Conservation (phyloP, 2,888 invertebrate genomes). For the Luperina nickerlii region DNA sequence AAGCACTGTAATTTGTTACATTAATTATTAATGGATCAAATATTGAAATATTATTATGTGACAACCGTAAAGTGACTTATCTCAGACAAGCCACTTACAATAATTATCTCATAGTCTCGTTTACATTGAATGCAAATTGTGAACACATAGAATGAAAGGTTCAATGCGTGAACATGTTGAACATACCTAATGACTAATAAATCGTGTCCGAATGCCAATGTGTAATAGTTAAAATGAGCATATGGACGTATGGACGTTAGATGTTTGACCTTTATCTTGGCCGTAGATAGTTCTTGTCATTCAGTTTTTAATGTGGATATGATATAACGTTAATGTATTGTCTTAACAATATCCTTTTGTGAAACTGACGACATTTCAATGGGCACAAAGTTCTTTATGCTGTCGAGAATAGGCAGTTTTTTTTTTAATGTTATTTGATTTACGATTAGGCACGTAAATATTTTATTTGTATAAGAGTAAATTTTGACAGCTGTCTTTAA, state of each 20-base stretch:
- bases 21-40: slow-evolving; percentile 12
- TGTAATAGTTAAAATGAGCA: slow-evolving; percentile 31
- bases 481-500: neutral
- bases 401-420: neutral
- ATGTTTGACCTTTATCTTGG: slow-evolving; percentile 51
- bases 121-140: slow-evolving; percentile 76
- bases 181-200: slow-evolving; percentile 74
- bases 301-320: slow-evolving; percentile 15
- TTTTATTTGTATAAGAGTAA: neutral
- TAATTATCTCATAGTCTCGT: slow-evolving; percentile 72
- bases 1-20: neutral
- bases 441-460: neutral
- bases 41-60: slow-evolving; percentile 1
- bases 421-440: neutral
- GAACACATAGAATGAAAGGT: slow-evolving; percentile 70
- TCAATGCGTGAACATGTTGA: slow-evolving; percentile 69
- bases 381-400: too few species aligned
- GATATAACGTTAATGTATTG: slow-evolving; percentile 1
- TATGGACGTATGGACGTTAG: slow-evolving; percentile 5
- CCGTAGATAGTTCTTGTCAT: slow-evolving; percentile 42
- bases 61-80: neutral
- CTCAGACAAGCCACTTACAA: slow-evolving; percentile 46
- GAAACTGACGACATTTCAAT: neutral
- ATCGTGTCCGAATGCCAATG: slow-evolving; percentile 52
- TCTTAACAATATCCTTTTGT: neutral